Percentiles rank a stretch among this genome's conserved stretches.
Conservation (phyloP, 2,113 vertebrate species). For the Myrmophylax atrothorax region DNA sequence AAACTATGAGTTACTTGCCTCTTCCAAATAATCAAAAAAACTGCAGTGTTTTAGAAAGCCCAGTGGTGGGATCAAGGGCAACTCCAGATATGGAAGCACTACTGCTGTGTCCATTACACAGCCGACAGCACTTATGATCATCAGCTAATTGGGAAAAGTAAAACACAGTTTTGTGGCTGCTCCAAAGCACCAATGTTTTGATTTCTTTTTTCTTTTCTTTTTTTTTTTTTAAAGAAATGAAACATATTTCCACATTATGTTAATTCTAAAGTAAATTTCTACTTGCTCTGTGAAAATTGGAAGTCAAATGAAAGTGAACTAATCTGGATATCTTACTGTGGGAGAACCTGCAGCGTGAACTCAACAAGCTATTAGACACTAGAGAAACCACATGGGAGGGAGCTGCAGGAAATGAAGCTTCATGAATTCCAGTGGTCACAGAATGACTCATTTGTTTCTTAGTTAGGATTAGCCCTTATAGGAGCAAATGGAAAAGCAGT, state of each 20-base stretch:
- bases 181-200: neutral
- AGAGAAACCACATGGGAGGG: slow-evolving; percentile 43
- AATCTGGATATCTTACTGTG: slow-evolving; percentile 41
- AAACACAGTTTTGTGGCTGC: neutral
- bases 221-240: neutral
- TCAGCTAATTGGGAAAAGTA: neutral
- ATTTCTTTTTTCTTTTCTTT: neutral
- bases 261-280: slow-evolving; percentile 23
- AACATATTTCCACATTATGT: neutral
- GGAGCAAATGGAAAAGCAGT: slow-evolving; percentile 44
- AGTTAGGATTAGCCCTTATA: slow-evolving; percentile 17
- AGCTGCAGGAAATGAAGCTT: slow-evolving; percentile 34
- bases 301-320: slow-evolving; percentile 59
- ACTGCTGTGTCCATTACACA: neutral
- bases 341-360: slow-evolving; percentile 38
- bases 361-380: slow-evolving; percentile 50
- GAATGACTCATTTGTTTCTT: slow-evolving; percentile 39
- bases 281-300: slow-evolving; percentile 6
- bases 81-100: neutral
- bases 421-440: slow-evolving; percentile 50
- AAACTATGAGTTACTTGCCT: neutral
- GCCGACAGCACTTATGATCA: neutral
- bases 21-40: neutral
- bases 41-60: neutral
- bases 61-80: neutral